phyloP scores from a whole-genome alignment of 2,888 invertebrate species.

The Pollenia labialis region DNA sequence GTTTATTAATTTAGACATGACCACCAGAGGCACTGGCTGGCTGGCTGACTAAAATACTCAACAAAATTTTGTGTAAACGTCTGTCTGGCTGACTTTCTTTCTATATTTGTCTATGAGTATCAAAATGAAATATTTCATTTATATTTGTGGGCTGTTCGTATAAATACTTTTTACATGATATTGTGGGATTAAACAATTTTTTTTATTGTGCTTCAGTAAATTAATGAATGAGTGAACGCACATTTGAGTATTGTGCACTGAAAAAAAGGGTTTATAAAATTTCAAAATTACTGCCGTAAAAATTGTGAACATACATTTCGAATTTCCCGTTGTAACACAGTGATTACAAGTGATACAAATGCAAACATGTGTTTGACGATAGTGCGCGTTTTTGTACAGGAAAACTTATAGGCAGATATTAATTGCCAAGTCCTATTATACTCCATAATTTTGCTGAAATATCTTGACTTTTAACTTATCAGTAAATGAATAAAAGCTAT shows the following conservation, averaged over 20 bases:
- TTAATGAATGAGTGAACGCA: slow-evolving; percentile 23
- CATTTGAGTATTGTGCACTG: background rate
- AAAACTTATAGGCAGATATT: no score
- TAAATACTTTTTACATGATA: slow-evolving; percentile 5
- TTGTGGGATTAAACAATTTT: slow-evolving; percentile 4
- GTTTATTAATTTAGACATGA: slow-evolving; percentile 35
- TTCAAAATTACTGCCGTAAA: no score
- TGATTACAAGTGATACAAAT: no score
- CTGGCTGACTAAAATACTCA: slow-evolving; percentile 1
- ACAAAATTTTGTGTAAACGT: background rate
- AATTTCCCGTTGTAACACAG: no score
- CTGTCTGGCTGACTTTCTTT: background rate
- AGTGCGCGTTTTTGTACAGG: no score
- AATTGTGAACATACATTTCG: no score
- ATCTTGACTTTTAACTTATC: no score
- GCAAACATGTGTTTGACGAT: no score
- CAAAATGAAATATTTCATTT: slow-evolving; percentile 12
- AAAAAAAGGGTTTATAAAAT: background rate
- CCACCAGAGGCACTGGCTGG: slow-evolving; percentile 6
- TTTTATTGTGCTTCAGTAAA: background rate
- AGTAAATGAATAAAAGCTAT: no score
- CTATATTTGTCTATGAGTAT: background rate
- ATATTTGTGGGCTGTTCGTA: background rate
- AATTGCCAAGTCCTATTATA: no score
- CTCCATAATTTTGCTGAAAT: no score